Evolutionary conservation across 2,888 invertebrate genomes (phyloP), one percentile per base, ranked within the genome.

Genomic region (Luperina testacea): DNA sequence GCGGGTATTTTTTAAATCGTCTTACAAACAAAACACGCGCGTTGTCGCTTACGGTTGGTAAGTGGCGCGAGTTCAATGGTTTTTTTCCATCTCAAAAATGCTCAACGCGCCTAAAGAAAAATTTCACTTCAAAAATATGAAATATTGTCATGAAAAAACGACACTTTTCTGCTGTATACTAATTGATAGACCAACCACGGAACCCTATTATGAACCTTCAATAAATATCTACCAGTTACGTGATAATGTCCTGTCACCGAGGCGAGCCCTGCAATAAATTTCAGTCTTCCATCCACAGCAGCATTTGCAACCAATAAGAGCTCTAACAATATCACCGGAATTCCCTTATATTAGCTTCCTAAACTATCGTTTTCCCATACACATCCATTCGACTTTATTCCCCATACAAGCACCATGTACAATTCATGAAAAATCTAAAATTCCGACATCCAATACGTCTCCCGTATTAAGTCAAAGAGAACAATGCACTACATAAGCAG

Each of bases 281-380:
- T 63, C 20, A 48, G 57, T 69, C 77, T 75, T 48, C 65, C 27
- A 59, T 79, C 65, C 72, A 61, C 74, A 79, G 80, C 75, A 84
- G 57, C 73, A 85, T 85, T 88, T 77, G 81, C 87, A 83, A 91
- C 91, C 93, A 93, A 95, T 94, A 94, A 92, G 90, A 90, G 90
- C 88, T 91, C 88, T 90, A 92, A 89, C 89, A 89, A 90, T 91
- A 93, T 92, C 88, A 86, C 85, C 88, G 88, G 90, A 92, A 94
- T 93, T 93, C 91, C 92, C 90, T 83, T 92, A 93, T 93, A 95
- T 94, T 93, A 93, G 92, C 86, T 90, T 81, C 90, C 86, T 92
- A 92, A 95, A 94, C 94, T 93, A 94, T 94, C 92, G 91, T 89
- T 92, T 92, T 85, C 90, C 91, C 89, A 90, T 91, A 92, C 86